Evolutionary conservation across 2,113 vertebrate species (phyloP).

Genomic region (Sialia sialis): DNA sequence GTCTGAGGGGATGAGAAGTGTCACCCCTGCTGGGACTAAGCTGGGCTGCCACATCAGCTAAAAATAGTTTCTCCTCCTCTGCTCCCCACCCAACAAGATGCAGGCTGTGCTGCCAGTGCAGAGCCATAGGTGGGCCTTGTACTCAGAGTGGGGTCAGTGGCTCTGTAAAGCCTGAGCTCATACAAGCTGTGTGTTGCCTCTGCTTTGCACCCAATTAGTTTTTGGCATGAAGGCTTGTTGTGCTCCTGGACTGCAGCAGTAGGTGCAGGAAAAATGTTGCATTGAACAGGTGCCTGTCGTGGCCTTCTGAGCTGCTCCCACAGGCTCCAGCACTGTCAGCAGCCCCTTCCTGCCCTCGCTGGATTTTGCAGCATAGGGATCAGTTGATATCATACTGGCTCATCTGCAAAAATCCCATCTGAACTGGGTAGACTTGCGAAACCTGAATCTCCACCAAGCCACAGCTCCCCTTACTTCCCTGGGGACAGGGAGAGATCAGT

Average conservation of each 20-base stretch:
- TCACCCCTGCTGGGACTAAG: background rate
- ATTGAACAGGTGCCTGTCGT: rapidly evolving
- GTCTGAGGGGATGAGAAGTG: background rate
- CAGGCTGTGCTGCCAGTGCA: background rate
- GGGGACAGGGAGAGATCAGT: background rate
- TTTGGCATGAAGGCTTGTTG: background rate
- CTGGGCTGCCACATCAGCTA: background rate
- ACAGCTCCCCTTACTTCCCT: background rate
- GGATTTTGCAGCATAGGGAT: background rate
- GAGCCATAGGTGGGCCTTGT: background rate
- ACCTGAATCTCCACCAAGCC: background rate
- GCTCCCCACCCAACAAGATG: background rate
- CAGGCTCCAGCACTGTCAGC: background rate
- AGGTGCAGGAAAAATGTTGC: background rate
- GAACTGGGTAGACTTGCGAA: background rate
- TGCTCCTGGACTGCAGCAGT: background rate
- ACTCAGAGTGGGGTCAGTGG: rapidly evolving
- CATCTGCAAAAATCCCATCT: background rate
- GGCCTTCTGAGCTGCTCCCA: background rate
- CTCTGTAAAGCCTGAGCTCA: rapidly evolving
- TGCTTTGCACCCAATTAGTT: background rate
- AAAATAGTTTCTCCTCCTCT: background rate
- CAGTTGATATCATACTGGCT: background rate
- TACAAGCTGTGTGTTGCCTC: background rate
- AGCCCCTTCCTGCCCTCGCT: background rate